Base-by-base conservation (phyloP, 1,140 invertebrate species). In the Zaprionus kolodkinae region DNA sequence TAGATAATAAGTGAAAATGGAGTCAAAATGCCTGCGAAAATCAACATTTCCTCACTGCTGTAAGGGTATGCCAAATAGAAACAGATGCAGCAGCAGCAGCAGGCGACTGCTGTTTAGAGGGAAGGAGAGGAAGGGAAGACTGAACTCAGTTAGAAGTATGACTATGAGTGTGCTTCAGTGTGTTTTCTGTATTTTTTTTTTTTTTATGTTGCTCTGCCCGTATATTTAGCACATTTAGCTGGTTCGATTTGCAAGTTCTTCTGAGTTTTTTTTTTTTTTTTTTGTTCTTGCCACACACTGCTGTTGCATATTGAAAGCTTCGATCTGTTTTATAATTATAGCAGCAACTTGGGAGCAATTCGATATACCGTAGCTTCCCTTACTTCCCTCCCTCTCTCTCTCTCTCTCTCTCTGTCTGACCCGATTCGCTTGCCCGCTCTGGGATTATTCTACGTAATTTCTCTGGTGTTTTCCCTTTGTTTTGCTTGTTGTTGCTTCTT, bases 201-300 rank as follows among this genome's bases (percentile, higher is more conserved):
- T 13, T 54, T 21, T 55, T 25, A 43, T 65, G 60, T 76, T 38
- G 38, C 61, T 66, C 40, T 65, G 60, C 61, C 38, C 36, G 17
- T 57, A 66, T 62, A 76, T 79, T 63, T 71, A 65, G 50, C 57
- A 54, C 38, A 62, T 75, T 70, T 72, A 62, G 65, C 55, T 54
- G 50, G 48, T 71, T 81, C 65, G 71, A 73, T 74, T 74, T 35
- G 25, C 52, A 63, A 69, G 65, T 73, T 79, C 56, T 60, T 72
- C 35, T 33, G 64, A 64, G n/a, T n/a, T 15, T 15, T 57, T 69
- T 77, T 54, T 73, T 69, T 61, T 45, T 38, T 27, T 6, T 40
- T 36, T 33, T 45, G 48, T 45, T 40, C 9, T 48, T 30, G 40
- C 40, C 12, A 36, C n/a, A 21, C 35, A 30, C 55, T 36, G 30